These are phyloP conservation scores for Cephus spinipes DNA, from an alignment of 2,888 invertebrate species.

Conservation along the genomic window DNA sequence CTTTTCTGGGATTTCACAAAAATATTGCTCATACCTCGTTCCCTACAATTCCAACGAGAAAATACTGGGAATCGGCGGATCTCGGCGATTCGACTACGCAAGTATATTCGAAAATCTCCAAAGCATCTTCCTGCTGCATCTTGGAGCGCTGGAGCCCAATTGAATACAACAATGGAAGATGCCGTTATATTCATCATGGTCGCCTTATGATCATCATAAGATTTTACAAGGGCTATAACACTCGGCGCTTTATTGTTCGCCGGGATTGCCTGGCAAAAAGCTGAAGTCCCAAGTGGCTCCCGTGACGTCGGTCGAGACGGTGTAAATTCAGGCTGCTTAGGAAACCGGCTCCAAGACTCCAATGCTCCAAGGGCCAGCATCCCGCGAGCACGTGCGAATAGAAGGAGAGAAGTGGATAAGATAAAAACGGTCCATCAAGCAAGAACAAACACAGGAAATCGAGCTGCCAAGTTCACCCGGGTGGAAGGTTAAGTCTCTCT, in stretches of 20 bases:
- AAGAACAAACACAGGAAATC: not conserved
- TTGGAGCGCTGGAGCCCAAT: no score
- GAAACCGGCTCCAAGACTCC: not conserved
- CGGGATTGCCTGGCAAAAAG: slow-evolving; percentile 32
- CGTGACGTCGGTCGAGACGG: slow-evolving; percentile 26
- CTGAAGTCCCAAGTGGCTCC: slow-evolving; percentile 13
- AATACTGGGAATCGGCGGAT: no score
- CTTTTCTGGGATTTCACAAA: no score
- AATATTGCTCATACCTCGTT: no score
- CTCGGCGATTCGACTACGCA: no score
- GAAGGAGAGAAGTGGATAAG: no score
- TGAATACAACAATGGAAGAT: slow-evolving; percentile 8
- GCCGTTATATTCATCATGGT: slow-evolving; percentile 52
- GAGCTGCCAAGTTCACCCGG: not conserved
- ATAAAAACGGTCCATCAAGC: no score
- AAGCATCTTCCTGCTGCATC: no score
- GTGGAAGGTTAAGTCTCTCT: not conserved
- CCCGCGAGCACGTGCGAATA: not conserved
- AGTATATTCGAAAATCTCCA: no score
- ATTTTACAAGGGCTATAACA: slow-evolving; percentile 58
- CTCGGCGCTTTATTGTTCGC: slow-evolving; percentile 48
- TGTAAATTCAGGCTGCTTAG: slow-evolving; percentile 39
- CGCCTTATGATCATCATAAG: slow-evolving; percentile 59
- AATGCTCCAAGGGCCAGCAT: not conserved
- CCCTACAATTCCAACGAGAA: no score